Evolutionary conservation across 1,140 invertebrate genomes (phyloP), one percentile per base, ranked within the genome.

Genomic region (Drosophila tristis): DNA sequence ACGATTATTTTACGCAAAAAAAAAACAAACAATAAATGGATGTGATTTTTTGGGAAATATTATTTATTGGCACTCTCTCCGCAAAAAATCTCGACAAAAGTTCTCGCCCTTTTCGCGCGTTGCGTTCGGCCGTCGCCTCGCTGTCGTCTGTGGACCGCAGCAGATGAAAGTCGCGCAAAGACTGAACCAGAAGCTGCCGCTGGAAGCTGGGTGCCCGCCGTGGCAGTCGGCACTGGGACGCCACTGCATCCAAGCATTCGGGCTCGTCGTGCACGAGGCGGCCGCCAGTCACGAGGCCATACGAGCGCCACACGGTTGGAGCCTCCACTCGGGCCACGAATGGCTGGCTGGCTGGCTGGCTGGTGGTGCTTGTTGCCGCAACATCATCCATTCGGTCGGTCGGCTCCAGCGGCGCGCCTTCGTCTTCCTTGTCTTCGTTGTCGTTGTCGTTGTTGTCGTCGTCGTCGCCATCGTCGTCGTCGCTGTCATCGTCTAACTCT

Each of bases 141-240:
- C 26, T 48, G 60, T 50, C 62, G 60, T 57, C 64, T 58, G 49
- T 59, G 63, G 45, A 78, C 81, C 78, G 77, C 62, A 76, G 76
- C 72, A 64, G 68, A 61, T 73, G 84, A 60, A 84, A 87, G 79
- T 80, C 84, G 85, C 84, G 84, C 75, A 74, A 89, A 80, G 76
- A 87, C 84, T 87, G 80, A 74, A 62, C 54, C 51, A 20, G 39
- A 23, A 25, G 16, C 31, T 42, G 25, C 8, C 31, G 31, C 35
- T 39, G 35, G 35, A 39, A 39, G 35, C 35, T 39, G 35, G 35
- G 4, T 39, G 35, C 11, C 11, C 35, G 11, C 4, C 11, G 35
- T 4, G 35, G 11, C 35, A 39, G 42, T 68, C 65, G 65, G 25
- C 50, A 4, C 45, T n/a, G 25, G 5, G 35, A 62, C 47, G 61